Conservation (phyloP, 1,140 invertebrate genomes). For the Papilio glaucus region DNA sequence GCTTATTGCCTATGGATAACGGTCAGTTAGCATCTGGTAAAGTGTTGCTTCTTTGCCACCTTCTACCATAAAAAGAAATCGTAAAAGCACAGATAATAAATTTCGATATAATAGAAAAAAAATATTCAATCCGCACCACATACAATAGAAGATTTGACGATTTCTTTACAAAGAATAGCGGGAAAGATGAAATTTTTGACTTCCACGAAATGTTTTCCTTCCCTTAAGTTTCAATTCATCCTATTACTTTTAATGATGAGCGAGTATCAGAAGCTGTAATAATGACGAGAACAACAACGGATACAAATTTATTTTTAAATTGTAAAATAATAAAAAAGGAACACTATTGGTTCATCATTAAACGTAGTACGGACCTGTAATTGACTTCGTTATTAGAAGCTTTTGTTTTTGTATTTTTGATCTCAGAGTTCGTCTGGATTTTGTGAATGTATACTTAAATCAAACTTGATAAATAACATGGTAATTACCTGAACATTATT, state of each 20-base stretch:
- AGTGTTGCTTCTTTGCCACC: too few relatives aligned
- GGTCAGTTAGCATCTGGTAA: too few relatives aligned
- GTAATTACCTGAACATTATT: too few relatives aligned
- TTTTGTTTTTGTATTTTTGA: background rate
- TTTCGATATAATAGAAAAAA: too few relatives aligned
- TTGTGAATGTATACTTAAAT: background rate
- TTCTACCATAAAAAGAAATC: too few relatives aligned
- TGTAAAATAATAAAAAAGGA: conserved; percentile 13
- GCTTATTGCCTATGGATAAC: too few relatives aligned
- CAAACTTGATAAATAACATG: background rate
- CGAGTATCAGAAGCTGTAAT: background rate
- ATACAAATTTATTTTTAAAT: conserved; percentile 6
- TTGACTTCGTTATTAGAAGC: background rate
- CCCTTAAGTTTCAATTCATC: background rate
- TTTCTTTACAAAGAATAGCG: too few relatives aligned
- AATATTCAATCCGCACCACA: too few relatives aligned
- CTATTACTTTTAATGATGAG: conserved; percentile 7
- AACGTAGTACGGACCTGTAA: background rate
- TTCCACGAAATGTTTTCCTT: too few relatives aligned
- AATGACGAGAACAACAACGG: background rate
- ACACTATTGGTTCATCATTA: background rate
- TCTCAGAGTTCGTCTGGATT: background rate
- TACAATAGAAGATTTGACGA: too few relatives aligned
- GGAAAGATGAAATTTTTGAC: too few relatives aligned
- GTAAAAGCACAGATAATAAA: too few relatives aligned